These are phyloP conservation scores for Proisotoma minuta DNA, from an alignment of 2,888 invertebrate genomes.

Conservation along the genomic window DNA sequence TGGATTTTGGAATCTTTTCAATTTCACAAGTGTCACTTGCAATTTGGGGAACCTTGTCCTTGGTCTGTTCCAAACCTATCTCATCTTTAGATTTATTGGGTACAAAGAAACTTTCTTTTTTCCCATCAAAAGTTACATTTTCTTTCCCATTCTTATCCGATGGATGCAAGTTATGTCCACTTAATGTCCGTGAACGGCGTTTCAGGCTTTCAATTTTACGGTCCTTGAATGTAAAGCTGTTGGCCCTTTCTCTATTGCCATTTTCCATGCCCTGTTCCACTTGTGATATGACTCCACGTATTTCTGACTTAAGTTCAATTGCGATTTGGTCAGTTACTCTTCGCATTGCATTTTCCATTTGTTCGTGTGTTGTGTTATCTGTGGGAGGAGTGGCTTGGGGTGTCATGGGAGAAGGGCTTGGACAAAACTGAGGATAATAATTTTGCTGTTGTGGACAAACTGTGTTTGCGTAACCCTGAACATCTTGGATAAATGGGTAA, in stretches of 20 bases:
- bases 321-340: slow-evolving; percentile 69
- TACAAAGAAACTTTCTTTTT: too few species aligned
- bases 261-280: slow-evolving; percentile 75
- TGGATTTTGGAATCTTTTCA: too few species aligned
- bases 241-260: slow-evolving; percentile 48
- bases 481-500: background rate
- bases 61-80: too few species aligned
- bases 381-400: slow-evolving; percentile 25
- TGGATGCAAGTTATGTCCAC: too few species aligned
- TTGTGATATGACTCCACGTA: slow-evolving; percentile 71
- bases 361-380: slow-evolving; percentile 2
- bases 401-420: background rate
- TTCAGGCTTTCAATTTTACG: slow-evolving; percentile 34
- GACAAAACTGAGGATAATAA: background rate
- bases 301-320: slow-evolving; percentile 75
- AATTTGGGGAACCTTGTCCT: too few species aligned
- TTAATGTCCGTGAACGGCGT: slow-evolving; percentile 37
- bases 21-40: too few species aligned
- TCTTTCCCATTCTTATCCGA: too few species aligned
- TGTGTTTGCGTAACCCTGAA: background rate
- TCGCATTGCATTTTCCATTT: slow-evolving; percentile 31
- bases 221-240: slow-evolving; percentile 42
- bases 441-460: background rate
- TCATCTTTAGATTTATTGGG: too few species aligned
- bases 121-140: too few species aligned